Base-by-base conservation (phyloP, 1,140 invertebrate genomes). In the Liolophura sinensis region DNA sequence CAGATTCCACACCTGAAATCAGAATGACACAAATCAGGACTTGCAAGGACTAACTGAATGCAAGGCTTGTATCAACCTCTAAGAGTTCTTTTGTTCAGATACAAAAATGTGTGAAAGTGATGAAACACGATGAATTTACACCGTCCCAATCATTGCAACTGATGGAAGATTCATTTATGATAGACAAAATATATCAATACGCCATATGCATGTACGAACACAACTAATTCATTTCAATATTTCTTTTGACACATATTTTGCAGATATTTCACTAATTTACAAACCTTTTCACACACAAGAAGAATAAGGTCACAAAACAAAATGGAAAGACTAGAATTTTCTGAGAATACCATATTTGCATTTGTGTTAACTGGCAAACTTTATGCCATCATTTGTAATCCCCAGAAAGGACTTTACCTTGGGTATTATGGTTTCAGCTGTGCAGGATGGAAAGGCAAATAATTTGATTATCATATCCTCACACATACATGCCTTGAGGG, bases 1-100 rank as follows among this genome's bases (percentile, higher is more conserved):
- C 47, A 87, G 66, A 65, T 85, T 85, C 87, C 87, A 87, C 1
- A 86, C 84, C 85, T 85, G 51, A 20, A 70, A 69, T 31, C 1
- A 69, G 69, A 68, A 71, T n/a, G 15, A 65, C 49, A 12, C 31
- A 48, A 63, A 0, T 6, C 11, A 20, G 27, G 25, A 52, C 3
- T 24, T 48, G 25, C 22, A 62, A 0, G 0, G 31, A 61, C 18
- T 0, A 61, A n/a, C n/a, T n/a, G n/a, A n/a, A n/a, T n/a, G n/a
- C n/a, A n/a, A n/a, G n/a, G n/a, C n/a, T n/a, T n/a, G n/a, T n/a
- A n/a, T n/a, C n/a, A n/a, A n/a, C n/a, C n/a, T n/a, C n/a, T n/a
- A n/a, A n/a, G n/a, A n/a, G n/a, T n/a, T n/a, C n/a, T n/a, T n/a
- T n/a, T n/a, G n/a, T n/a, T n/a, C n/a, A n/a, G n/a, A 40, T 40